phyloP scores from a whole-genome alignment of 2,113 vertebrate species.

The Phyllopteryx taeniolatus region DNA sequence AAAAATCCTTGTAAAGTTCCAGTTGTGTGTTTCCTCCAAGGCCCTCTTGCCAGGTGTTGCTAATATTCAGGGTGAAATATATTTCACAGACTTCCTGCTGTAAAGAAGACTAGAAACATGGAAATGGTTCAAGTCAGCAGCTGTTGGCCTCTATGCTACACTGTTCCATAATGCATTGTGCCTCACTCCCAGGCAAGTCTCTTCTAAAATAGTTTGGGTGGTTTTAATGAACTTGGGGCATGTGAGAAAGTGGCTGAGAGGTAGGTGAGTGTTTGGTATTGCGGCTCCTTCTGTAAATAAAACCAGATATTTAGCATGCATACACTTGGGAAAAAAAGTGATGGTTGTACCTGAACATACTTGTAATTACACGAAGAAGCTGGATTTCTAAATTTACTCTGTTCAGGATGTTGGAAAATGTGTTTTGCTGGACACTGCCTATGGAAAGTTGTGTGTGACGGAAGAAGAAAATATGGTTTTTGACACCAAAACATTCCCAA shows the following conservation, averaged over 20 bases:
- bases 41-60: neutral
- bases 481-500: slow-evolving; percentile 32
- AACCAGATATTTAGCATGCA: slow-evolving; percentile 16
- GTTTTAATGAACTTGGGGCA: slow-evolving; percentile 45
- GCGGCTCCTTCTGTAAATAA: slow-evolving; percentile 42
- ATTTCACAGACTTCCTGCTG: slow-evolving; percentile 1
- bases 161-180: slow-evolving; percentile 27
- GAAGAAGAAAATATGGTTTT: neutral
- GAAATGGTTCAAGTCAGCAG: slow-evolving; percentile 37
- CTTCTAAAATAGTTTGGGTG: slow-evolving; percentile 38
- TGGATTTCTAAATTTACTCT: slow-evolving; percentile 6
- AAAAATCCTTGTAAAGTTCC: neutral
- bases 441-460: neutral
- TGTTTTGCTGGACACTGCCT: neutral
- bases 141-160: slow-evolving; percentile 28
- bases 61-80: slow-evolving; percentile 18
- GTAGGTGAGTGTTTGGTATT: slow-evolving; percentile 28
- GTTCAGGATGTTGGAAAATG: slow-evolving; percentile 2
- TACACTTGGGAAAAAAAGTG: slow-evolving; percentile 18
- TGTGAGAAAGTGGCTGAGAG: slow-evolving; percentile 25
- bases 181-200: slow-evolving; percentile 33
- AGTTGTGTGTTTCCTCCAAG: neutral
- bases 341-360: slow-evolving; percentile 1
- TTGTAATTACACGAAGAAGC: neutral
- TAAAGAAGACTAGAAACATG: slow-evolving; percentile 10